These are phyloP conservation scores for Psephotus haematonotus DNA, from an alignment of 2,113 vertebrate species.

Conservation along the genomic window DNA sequence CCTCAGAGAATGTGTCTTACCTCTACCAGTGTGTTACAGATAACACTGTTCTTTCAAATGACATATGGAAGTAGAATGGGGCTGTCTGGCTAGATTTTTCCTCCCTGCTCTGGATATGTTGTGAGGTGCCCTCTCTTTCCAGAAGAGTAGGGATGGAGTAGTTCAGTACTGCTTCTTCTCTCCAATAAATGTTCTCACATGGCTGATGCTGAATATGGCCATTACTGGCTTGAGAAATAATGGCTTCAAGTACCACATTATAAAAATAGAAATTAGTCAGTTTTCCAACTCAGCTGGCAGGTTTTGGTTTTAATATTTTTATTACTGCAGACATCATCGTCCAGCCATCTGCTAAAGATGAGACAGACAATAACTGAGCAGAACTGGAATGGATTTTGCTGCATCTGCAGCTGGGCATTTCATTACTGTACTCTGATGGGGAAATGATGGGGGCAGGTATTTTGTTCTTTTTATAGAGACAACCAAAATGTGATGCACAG, in stretches of 20 bases:
- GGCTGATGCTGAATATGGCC: neutral
- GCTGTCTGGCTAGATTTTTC: neutral
- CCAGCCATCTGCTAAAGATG: slow-evolving; percentile 64
- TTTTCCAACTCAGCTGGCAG: slow-evolving; percentile 59
- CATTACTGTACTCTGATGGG: slow-evolving; percentile 48
- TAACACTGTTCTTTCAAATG: neutral
- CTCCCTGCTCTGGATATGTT: neutral
- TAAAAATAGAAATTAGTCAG: slow-evolving; percentile 60
- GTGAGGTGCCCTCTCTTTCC: neutral
- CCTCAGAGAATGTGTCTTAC: neutral
- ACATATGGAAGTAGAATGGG: neutral
- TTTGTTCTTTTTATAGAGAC: slow-evolving; percentile 32
- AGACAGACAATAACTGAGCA: slow-evolving; percentile 54
- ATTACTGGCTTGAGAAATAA: slow-evolving; percentile 35
- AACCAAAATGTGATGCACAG: slow-evolving; percentile 10
- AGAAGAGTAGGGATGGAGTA: neutral
- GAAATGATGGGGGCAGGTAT: neutral
- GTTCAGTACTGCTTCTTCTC: neutral
- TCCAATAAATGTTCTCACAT: neutral
- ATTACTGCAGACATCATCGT: slow-evolving; percentile 53
- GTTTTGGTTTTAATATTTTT: slow-evolving; percentile 61
- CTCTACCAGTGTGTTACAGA: neutral
- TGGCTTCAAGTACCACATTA: slow-evolving; percentile 7
- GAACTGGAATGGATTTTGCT: slow-evolving; percentile 57
- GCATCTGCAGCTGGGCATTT: slow-evolving; percentile 57